Evolutionary conservation across 2,888 invertebrate genomes (phyloP).

Genomic region (Aphidoletes aphidimyza): DNA sequence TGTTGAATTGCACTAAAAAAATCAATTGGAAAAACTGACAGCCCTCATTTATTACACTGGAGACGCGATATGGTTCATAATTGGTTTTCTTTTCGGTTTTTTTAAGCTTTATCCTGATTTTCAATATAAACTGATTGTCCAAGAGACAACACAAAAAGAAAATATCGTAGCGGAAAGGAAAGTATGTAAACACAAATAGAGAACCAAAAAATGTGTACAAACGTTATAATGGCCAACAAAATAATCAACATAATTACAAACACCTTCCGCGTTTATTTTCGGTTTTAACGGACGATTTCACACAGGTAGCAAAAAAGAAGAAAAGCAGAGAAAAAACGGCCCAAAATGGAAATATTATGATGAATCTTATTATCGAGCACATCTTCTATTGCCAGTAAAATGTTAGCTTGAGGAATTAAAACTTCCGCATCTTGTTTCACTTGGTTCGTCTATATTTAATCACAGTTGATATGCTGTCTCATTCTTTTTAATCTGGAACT

Average conservation of each 20-base stretch:
- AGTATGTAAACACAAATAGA: neutral
- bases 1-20: conserved; percentile 21
- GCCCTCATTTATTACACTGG: neutral
- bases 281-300: neutral
- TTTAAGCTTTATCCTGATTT: neutral
- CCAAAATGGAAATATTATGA: too few species aligned
- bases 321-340: neutral
- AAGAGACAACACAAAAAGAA: neutral
- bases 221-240: too few species aligned
- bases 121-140: neutral
- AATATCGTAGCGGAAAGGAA: neutral
- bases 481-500: neutral
- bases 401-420: too few species aligned
- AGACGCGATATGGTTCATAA: neutral
- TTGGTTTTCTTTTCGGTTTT: neutral
- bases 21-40: conserved; percentile 26
- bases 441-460: too few species aligned
- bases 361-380: too few species aligned
- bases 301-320: neutral
- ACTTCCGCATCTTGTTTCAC: too few species aligned
- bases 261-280: neutral
- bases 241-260: too few species aligned
- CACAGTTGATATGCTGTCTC: too few species aligned
- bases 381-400: neutral
- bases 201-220: neutral